A percentile compares a stretch with the other conserved stretches of the same genome.
Evolutionary conservation across 2,888 invertebrate genomes (phyloP).

Genomic region (Drosophila quasianomalipes): DNA sequence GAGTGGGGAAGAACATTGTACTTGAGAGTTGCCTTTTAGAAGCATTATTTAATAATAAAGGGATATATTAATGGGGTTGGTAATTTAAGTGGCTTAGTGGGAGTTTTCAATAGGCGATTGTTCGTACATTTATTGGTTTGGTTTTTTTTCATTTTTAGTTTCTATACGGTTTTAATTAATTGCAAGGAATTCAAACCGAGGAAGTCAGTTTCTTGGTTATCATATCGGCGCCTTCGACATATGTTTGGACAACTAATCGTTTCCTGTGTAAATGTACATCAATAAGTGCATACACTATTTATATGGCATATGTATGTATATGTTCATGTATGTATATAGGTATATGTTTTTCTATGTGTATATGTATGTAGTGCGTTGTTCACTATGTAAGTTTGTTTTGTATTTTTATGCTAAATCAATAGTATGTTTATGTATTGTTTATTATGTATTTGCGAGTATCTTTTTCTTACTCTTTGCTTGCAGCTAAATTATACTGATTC

Average conservation of each 20-base stretch:
- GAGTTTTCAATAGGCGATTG: slow-evolving; percentile 65
- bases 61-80: slow-evolving; percentile 12
- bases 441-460: slow-evolving; percentile 35
- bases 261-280: slow-evolving; percentile 19
- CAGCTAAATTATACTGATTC: slow-evolving; percentile 78
- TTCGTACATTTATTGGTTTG: slow-evolving; percentile 69
- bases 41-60: slow-evolving; percentile 15
- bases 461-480: slow-evolving; percentile 67
- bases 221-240: slow-evolving; percentile 44
- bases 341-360: slow-evolving; percentile 31
- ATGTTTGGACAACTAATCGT: slow-evolving; percentile 29
- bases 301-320: neutral
- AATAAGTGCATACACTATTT: slow-evolving; percentile 12
- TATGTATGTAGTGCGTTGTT: slow-evolving; percentile 61
- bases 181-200: slow-evolving; percentile 51
- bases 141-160: slow-evolving; percentile 41
- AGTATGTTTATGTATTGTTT: slow-evolving; percentile 27
- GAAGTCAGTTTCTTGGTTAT: slow-evolving; percentile 47
- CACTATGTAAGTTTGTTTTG: slow-evolving; percentile 54
- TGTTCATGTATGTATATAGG: slow-evolving; percentile 41
- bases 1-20: slow-evolving; percentile 71
- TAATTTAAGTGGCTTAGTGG: slow-evolving; percentile 44
- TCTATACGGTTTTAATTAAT: slow-evolving; percentile 17
- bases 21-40: slow-evolving; percentile 44
- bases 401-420: slow-evolving; percentile 50